Percentiles rank a stretch among this genome's conserved stretches.
Conservation (phyloP, 2,888 invertebrate genomes). For the Sinopyrophorus schimmeli region DNA sequence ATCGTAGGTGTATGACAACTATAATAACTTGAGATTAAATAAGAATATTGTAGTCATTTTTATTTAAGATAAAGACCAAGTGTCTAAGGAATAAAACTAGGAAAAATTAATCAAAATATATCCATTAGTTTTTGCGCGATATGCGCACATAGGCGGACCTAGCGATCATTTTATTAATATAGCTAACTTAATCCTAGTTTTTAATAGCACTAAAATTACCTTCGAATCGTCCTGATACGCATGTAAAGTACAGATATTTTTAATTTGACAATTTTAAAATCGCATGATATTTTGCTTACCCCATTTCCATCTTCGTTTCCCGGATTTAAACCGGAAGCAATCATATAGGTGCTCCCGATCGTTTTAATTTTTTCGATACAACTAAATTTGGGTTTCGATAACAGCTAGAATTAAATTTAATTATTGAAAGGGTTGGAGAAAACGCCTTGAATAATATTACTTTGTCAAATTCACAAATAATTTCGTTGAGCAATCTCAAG, state of each 20-base stretch:
- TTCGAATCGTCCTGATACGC: constrained; percentile 24
- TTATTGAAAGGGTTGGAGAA: not conserved
- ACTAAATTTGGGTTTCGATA: constrained; percentile 92
- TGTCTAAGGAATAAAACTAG: no score
- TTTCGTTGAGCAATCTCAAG: constrained; percentile 90
- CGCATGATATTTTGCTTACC: no score
- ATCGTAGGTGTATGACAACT: no score
- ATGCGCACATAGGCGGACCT: no score
- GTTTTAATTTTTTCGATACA: constrained; percentile 98
- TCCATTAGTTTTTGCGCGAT: no score
- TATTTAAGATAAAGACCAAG: no score
- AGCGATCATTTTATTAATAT: no score
- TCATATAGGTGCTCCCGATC: constrained; percentile 98
- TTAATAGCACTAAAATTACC: no score
- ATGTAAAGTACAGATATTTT: constrained; percentile 17
- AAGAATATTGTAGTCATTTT: no score
- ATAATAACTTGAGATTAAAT: no score
- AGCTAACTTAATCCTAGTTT: no score
- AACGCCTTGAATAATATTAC: constrained; percentile 57
- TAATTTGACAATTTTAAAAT: not conserved
- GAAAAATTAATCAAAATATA: no score
- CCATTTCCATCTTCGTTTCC: constrained; percentile 78
- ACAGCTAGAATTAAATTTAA: constrained; percentile 65
- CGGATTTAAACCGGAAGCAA: constrained; percentile 89
- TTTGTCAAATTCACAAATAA: constrained; percentile 98